Evolutionary conservation across 2,113 vertebrate genomes (phyloP).

Genomic region (Heloderma charlesbogerti): DNA sequence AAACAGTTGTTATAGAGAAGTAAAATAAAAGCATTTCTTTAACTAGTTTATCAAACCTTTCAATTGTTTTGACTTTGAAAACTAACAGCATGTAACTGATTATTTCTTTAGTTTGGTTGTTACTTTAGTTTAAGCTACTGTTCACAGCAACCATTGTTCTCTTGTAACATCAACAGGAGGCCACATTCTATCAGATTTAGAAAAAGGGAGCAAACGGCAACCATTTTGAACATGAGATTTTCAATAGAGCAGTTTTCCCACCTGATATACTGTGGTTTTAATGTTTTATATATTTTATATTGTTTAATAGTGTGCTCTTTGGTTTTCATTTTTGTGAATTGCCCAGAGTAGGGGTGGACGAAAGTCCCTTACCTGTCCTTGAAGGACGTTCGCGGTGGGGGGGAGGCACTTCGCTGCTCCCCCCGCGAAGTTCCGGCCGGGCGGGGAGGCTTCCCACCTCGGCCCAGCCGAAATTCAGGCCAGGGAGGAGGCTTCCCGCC

Average conservation of each 20-base stretch:
- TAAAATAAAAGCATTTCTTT: conserved; percentile 40
- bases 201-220: background rate
- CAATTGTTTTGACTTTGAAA: conserved; percentile 66
- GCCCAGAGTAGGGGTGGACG: too few species aligned
- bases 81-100: conserved; percentile 44
- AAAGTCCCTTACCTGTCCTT: too few species aligned
- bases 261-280: too few species aligned
- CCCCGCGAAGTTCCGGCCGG: too few species aligned
- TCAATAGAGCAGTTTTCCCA: background rate
- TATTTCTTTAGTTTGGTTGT: conserved; percentile 20
- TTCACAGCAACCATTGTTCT: conserved; percentile 31
- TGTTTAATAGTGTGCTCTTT: too few species aligned
- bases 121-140: conserved; percentile 36
- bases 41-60: conserved; percentile 62
- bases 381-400: too few species aligned
- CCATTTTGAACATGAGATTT: conserved; percentile 1
- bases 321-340: too few species aligned
- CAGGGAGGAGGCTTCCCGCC: too few species aligned
- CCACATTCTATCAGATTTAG: background rate
- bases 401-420: too few species aligned
- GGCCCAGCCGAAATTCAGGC: too few species aligned
- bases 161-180: conserved; percentile 2
- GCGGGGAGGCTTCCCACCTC: too few species aligned
- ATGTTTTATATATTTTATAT: too few species aligned
- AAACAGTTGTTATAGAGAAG: conserved; percentile 31